A percentile compares a stretch with the other conserved stretches of the same genome.
Evolutionary conservation across 2,888 invertebrate genomes (phyloP).

Genomic region (Eledone cirrhosa): DNA sequence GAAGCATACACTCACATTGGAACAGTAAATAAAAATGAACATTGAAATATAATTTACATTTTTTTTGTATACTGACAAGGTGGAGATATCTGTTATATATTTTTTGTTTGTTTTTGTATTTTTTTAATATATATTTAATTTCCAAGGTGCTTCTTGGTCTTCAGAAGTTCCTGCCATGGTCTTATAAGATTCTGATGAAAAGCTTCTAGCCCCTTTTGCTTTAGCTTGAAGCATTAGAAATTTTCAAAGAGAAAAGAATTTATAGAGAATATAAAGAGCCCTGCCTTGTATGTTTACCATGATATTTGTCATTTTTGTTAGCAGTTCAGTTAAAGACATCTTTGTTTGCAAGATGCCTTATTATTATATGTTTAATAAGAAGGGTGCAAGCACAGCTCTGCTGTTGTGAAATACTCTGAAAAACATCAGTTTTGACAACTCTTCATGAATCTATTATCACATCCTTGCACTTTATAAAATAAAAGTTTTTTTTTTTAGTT

Average conservation of each 20-base stretch:
- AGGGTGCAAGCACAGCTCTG: slow-evolving; percentile 15
- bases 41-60: neutral
- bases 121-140: neutral
- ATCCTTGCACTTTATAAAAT: slow-evolving; percentile 25
- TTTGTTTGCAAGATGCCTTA: no score
- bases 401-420: slow-evolving; percentile 8
- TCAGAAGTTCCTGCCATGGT: slow-evolving; percentile 24
- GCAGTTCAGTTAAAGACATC: no score
- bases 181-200: slow-evolving; percentile 16
- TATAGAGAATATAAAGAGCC: slow-evolving; percentile 15
- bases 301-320: neutral
- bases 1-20: no score
- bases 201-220: neutral
- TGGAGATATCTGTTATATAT: slow-evolving; percentile 19
- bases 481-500: neutral
- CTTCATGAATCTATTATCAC: slow-evolving; percentile 27
- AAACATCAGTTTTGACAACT: slow-evolving; percentile 17
- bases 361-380: neutral
- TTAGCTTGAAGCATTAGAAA: slow-evolving; percentile 11
- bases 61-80: slow-evolving; percentile 15
- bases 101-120: no score
- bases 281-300: neutral
- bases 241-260: slow-evolving; percentile 10
- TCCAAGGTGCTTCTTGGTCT: slow-evolving; percentile 17
- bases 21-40: slow-evolving; percentile 5